Base-by-base conservation (phyloP, 92 coral and sea anemone species). In the Palythoa caribaeorum region DNA sequence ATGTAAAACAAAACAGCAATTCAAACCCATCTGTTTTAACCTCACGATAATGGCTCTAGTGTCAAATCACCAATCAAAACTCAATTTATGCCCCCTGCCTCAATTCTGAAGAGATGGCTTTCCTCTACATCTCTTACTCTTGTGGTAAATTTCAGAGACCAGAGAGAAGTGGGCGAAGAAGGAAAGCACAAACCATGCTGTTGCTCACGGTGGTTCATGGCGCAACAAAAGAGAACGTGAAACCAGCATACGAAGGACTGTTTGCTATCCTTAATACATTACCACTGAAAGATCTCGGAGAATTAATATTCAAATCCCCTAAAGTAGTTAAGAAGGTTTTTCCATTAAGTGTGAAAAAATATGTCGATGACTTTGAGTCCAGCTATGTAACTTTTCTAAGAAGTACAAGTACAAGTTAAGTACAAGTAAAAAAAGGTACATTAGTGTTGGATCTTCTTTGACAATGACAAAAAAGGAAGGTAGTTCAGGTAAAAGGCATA, bases 391-490 rank as follows among this genome's bases (percentile, higher is more conserved):
- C 9, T 53, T 53, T 53, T 6, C 12, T 53, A 53, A 53, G 59
- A 53, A 53, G 59, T 53, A 1, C 10, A 9, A 53, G 8, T 53
- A 15, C 14, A 6, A 9, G 9, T 11, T 53, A 53, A 9, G 14
- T 1, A 53, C 78, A 88, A 88, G 93, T 54, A 87, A 80, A 72
- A 73, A 28, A 13, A 90, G 87, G 77, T 87, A 90, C 68, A 28
- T 1, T 87, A 52, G 85, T 16, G 48, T 81, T 14, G 70, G 77
- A 76, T 88, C 89, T 4, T 84, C 93, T 16, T 73, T 88, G 1
- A 44, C 73, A 20, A 90, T 90, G 90, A 21, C 47, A 11, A 35
- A 21, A 7, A 70, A 79, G 17, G 87, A 11, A 65, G 28, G 28
- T 16, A n/a, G 73, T 19, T n/a, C 37, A 68, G 71, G 71, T 1